Conservation (phyloP, 2,797 vertebrate species). For the Aphelocoma californica region DNA sequence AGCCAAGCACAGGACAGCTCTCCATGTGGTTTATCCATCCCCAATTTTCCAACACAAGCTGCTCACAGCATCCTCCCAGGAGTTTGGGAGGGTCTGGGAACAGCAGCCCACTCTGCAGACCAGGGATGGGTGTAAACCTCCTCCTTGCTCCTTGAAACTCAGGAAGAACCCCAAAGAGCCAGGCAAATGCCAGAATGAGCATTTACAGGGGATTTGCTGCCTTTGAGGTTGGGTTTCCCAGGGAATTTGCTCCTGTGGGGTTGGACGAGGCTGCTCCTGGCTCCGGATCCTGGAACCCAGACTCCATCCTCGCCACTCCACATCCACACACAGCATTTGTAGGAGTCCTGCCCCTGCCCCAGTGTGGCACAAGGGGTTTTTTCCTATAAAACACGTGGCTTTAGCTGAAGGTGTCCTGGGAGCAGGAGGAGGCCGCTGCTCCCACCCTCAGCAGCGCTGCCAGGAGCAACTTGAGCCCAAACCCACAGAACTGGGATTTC, state of each 20-base stretch:
- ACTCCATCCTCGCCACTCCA: rapidly evolving
- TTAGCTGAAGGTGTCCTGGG: neutral
- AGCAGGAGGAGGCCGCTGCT: neutral
- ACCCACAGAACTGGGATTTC: neutral
- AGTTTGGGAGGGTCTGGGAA: neutral
- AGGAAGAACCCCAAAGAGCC: rapidly evolving
- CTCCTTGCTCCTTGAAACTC: neutral
- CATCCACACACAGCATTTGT: rapidly evolving
- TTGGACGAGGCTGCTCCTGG: neutral
- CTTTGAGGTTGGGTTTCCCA: rapidly evolving
- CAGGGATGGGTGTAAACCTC: rapidly evolving
- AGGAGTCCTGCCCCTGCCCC: neutral
- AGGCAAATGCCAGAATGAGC: neutral
- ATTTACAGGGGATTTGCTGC: rapidly evolving
- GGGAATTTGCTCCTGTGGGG: neutral
- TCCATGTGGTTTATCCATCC: neutral
- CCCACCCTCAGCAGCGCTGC: neutral
- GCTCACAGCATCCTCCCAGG: neutral
- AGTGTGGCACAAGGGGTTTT: rapidly evolving
- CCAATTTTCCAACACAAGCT: rapidly evolving
- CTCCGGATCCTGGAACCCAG: rapidly evolving
- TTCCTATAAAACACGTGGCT: rapidly evolving
- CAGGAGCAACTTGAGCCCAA: neutral
- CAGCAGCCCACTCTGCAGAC: neutral
- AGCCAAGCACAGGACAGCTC: neutral